Evolutionary conservation across 2,888 invertebrate genomes (phyloP).

Genomic region (Aleiodes testaceus): DNA sequence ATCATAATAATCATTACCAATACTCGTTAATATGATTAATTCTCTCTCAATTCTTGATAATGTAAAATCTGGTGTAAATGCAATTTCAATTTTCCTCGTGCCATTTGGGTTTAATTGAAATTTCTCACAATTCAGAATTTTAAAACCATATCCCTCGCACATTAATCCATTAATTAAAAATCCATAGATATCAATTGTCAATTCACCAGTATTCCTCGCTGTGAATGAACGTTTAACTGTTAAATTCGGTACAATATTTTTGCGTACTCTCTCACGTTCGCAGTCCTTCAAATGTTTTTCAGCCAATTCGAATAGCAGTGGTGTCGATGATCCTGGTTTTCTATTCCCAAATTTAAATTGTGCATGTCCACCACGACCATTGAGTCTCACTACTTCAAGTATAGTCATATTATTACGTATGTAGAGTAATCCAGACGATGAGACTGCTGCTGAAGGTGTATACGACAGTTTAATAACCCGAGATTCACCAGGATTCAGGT

Average conservation of each 20-base stretch:
- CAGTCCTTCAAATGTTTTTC: conserved; percentile 79
- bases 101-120: conserved; percentile 83
- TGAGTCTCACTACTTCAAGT: conserved; percentile 87
- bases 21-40: conserved; percentile 78
- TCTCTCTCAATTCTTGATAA: conserved; percentile 81
- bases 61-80: conserved; percentile 92
- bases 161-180: conserved; percentile 79
- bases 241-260: conserved; percentile 77
- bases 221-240: conserved; percentile 87
- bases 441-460: conserved; percentile 61
- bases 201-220: conserved; percentile 91
- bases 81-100: conserved; percentile 86
- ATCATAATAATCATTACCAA: conserved; percentile 65
- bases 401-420: conserved; percentile 91
- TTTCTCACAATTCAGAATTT: conserved; percentile 82
- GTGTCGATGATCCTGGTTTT: conserved; percentile 83
- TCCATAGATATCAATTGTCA: conserved; percentile 84
- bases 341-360: conserved; percentile 91
- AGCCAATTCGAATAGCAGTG: conserved; percentile 87
- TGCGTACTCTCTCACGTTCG: conserved; percentile 73
- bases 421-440: conserved; percentile 68
- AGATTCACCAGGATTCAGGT: conserved; percentile 65
- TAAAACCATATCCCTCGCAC: conserved; percentile 88
- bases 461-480: conserved; percentile 64
- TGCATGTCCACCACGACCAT: conserved; percentile 89